Evolutionary conservation across 2,797 vertebrate genomes (phyloP).

Genomic region (Sebastes itinus): DNA sequence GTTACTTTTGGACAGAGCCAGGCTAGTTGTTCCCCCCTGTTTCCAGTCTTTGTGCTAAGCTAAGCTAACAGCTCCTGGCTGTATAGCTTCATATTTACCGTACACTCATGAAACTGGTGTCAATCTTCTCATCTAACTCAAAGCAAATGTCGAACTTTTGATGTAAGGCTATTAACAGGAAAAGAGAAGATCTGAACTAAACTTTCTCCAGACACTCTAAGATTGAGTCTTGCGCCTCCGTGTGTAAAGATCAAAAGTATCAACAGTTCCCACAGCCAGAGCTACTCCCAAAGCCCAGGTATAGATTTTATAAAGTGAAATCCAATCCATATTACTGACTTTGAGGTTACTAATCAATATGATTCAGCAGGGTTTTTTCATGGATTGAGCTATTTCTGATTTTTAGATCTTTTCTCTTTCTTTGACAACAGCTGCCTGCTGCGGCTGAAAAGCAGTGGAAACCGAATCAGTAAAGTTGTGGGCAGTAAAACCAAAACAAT

Average conservation of each 20-base stretch:
- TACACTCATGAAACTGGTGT: background rate
- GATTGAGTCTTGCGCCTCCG: background rate
- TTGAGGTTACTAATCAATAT: conserved; percentile 33
- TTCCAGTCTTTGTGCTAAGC: background rate
- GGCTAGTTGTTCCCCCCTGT: no score
- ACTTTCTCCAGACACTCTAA: background rate
- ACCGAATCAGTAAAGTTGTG: background rate
- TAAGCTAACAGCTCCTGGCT: background rate
- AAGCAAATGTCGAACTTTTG: background rate
- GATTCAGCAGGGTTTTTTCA: conserved; percentile 7
- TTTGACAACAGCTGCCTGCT: background rate
- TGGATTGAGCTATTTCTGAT: background rate
- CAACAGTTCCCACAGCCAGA: conserved; percentile 28
- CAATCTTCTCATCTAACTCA: background rate
- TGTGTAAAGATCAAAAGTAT: conserved; percentile 6
- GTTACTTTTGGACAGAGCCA: no score
- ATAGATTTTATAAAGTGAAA: conserved; percentile 39
- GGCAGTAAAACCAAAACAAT: background rate
- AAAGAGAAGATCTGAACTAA: background rate
- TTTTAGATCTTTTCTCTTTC: background rate
- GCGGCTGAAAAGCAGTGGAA: background rate
- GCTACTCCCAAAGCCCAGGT: conserved; percentile 7
- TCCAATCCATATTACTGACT: conserved; percentile 28
- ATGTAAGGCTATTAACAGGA: background rate
- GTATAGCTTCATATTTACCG: background rate